Evolutionary conservation across 2,888 invertebrate genomes (phyloP).

Genomic region (Cistogaster globosa): DNA sequence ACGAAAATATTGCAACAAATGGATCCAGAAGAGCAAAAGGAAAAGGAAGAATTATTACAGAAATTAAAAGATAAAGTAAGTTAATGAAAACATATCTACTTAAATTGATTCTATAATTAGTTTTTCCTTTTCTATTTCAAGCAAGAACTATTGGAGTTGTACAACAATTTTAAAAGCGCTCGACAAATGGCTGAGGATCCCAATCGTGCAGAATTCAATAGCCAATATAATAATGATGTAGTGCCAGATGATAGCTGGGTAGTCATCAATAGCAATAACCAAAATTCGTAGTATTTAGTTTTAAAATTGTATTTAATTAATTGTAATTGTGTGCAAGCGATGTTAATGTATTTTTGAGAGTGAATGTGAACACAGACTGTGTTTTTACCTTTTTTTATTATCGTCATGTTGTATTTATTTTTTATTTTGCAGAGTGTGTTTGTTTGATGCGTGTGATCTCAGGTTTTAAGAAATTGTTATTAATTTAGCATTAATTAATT

Average conservation of each 20-base stretch:
- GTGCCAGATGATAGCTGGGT: slow-evolving; percentile 81
- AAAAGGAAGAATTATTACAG: slow-evolving; percentile 79
- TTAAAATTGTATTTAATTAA: slow-evolving; percentile 8
- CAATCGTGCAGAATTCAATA: slow-evolving; percentile 29
- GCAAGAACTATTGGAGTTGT: slow-evolving; percentile 80
- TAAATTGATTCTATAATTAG: background rate
- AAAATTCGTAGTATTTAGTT: slow-evolving; percentile 77
- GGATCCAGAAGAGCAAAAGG: slow-evolving; percentile 79
- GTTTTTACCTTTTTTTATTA: background rate
- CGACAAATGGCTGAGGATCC: slow-evolving; percentile 46
- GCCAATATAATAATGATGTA: slow-evolving; percentile 70
- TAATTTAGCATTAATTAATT: slow-evolving; percentile 15
- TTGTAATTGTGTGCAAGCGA: slow-evolving; percentile 5
- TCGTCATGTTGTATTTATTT: slow-evolving; percentile 17
- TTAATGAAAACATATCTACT: background rate
- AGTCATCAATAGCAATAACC: slow-evolving; percentile 78
- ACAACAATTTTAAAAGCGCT: slow-evolving; percentile 78
- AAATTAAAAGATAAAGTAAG: slow-evolving; percentile 82
- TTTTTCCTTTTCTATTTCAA: slow-evolving; percentile 61
- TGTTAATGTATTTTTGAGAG: background rate
- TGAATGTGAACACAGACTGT: background rate
- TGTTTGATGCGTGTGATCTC: slow-evolving; percentile 58
- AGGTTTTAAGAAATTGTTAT: slow-evolving; percentile 57
- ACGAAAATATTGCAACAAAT: slow-evolving; percentile 87
- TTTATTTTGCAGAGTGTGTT: background rate